Evolutionary conservation across 2,888 invertebrate genomes (phyloP).

Genomic region (Eudasyphora cyanicolor): DNA sequence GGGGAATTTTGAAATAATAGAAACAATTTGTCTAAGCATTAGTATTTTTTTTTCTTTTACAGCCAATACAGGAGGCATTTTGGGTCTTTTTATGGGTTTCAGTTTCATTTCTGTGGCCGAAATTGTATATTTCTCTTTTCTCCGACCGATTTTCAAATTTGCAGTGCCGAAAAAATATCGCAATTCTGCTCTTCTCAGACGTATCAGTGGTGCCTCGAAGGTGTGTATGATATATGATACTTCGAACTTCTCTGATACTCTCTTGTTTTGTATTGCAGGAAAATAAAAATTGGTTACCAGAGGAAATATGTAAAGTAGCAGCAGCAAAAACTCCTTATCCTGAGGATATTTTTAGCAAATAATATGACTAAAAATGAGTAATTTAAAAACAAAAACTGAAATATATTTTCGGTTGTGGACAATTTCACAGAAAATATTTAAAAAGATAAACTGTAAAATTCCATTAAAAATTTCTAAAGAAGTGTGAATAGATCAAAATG

Average conservation of each 20-base stretch:
- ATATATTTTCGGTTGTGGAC: too few relatives aligned
- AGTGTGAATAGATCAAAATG: too few relatives aligned
- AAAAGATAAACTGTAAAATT: too few relatives aligned
- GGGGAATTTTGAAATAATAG: not conserved
- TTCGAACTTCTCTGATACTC: not conserved
- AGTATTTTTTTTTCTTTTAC: slow-evolving; percentile 71
- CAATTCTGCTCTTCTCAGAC: not conserved
- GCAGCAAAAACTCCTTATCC: not conserved
- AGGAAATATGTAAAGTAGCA: slow-evolving; percentile 18
- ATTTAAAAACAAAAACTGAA: too few relatives aligned
- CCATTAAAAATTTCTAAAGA: too few relatives aligned
- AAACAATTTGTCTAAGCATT: not conserved
- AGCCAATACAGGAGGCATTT: slow-evolving; percentile 90
- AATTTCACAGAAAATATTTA: too few relatives aligned
- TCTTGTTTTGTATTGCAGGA: slow-evolving; percentile 7
- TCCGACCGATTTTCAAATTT: slow-evolving; percentile 80
- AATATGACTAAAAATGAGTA: too few relatives aligned
- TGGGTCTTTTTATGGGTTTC: slow-evolving; percentile 89
- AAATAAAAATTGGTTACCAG: slow-evolving; percentile 36
- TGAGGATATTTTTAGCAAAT: not conserved
- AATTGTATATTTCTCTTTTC: slow-evolving; percentile 85
- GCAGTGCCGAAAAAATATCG: slow-evolving; percentile 77
- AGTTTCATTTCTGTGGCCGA: slow-evolving; percentile 90
- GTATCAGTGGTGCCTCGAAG: not conserved
- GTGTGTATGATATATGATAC: not conserved